Percentiles rank a stretch among this genome's conserved stretches.
phyloP scores from a whole-genome alignment of 2,113 vertebrate species.

The Climacteris rufus region DNA sequence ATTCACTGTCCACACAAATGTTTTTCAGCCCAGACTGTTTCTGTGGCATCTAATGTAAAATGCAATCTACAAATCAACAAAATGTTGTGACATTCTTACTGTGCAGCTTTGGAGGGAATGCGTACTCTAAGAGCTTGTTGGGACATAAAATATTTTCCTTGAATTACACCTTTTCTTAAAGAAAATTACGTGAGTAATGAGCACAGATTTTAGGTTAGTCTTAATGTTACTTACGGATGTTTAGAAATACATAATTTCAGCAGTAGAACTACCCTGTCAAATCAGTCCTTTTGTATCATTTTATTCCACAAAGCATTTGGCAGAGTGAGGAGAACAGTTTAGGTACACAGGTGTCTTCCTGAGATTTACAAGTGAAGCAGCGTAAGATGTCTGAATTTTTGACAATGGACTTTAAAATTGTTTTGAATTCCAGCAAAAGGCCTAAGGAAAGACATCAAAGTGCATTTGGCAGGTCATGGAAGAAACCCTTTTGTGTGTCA shows the following conservation, averaged over 20 bases:
- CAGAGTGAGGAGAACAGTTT: not conserved
- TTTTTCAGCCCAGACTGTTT: not conserved
- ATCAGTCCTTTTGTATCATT: not conserved
- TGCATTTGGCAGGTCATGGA: not conserved
- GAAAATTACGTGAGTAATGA: not conserved
- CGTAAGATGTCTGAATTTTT: not conserved
- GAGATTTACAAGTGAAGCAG: not conserved
- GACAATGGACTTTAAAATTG: not conserved
- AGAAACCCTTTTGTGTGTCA: not conserved
- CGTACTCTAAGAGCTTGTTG: not conserved
- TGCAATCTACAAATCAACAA: not conserved
- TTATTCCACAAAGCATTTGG: not conserved
- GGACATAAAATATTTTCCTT: not conserved
- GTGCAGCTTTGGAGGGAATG: not conserved
- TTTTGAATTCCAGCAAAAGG: not conserved
- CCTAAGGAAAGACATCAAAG: not conserved
- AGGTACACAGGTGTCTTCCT: not conserved
- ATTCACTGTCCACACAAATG: not conserved
- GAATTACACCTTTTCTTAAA: not conserved
- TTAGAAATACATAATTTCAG: not conserved
- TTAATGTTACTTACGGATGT: not conserved
- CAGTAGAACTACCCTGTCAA: not conserved
- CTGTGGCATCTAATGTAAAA: not conserved
- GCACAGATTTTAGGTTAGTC: not conserved
- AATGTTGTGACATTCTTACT: not conserved